Base-by-base conservation (phyloP, 1,140 invertebrate genomes). In the Brachionus angularis region DNA sequence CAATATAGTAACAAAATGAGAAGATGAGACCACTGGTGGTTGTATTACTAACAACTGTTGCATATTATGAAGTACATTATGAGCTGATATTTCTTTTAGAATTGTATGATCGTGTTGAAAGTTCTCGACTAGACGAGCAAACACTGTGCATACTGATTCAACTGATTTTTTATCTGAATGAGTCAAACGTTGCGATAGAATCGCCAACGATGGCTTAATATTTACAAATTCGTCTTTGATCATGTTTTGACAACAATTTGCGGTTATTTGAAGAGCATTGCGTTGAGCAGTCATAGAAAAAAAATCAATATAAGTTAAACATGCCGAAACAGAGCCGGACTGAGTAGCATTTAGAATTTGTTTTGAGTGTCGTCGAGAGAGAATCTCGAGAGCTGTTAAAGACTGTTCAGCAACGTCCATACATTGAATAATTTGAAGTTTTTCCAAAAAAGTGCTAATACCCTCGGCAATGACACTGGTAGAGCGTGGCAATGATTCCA, bases 361-460 rank as follows among this genome's bases (percentile, higher is more conserved):
- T 83, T 97, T 97, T 75, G 91, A 91, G 83, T 98, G 94, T 74
- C 93, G 84, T n/a, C 91, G 84, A 1, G 93, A 97, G 23, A 98
- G 84, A 88, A 96, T 96, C 79, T 97, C 94, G 21, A 98, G 83
- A 1, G 94, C 95, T 4, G 93, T 96, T 47, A 98, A 83, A 75
- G 90, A 91, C 82, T 97, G 94, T 82, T 98, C 95, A 16, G 94
- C 94, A 3, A 98, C 94, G 83, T 98, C 95, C 92, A 98, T 97
- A 79, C 94, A 98, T 74, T 96, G 93, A 74, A 98, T 98, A 0
- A 91, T 90, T 84, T 97, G 92, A 36, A 98, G 84, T 76, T 84
- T 84, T 75, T 83, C 81, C 18, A 84, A 55, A 49, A 84, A 81
- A 21, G 92, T 91, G 2, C 96, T 95, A 29, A 98, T 90, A 18